A percentile compares a stretch with the other conserved stretches of the same genome.
Evolutionary conservation across 2,888 invertebrate genomes (phyloP).

Genomic region (Athalia circularis): DNA sequence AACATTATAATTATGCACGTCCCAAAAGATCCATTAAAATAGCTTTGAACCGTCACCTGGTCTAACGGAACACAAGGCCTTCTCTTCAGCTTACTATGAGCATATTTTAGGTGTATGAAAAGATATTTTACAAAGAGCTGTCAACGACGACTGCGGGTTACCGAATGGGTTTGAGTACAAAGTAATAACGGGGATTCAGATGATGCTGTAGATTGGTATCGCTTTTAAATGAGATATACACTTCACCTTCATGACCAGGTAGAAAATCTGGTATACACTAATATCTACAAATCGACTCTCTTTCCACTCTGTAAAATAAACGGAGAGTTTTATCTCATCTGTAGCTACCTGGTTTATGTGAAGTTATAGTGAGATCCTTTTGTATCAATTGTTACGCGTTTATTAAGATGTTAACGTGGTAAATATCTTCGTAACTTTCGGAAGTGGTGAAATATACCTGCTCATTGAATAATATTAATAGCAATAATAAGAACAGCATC

Average conservation of each 20-base stretch:
- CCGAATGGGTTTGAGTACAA: slow-evolving; percentile 7
- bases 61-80: too few species aligned
- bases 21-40: not conserved
- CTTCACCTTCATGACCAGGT: slow-evolving; percentile 4
- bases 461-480: too few species aligned
- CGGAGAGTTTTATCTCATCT: slow-evolving; percentile 1
- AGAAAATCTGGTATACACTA: not conserved
- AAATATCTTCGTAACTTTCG: too few species aligned
- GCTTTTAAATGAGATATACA: slow-evolving; percentile 23
- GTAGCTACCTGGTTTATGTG: too few species aligned
- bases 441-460: too few species aligned
- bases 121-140: slow-evolving; percentile 18
- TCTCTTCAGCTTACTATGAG: not conserved
- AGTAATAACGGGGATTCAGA: not conserved
- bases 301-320: not conserved
- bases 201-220: slow-evolving; percentile 18
- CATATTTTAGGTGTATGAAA: not conserved
- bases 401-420: too few species aligned
- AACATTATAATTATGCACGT: too few species aligned
- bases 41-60: not conserved
- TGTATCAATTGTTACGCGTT: too few species aligned
- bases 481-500: too few species aligned
- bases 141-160: slow-evolving; percentile 1
- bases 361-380: too few species aligned
- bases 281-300: too few species aligned